Evolutionary conservation across 1,140 invertebrate species (phyloP).

Genomic region (Tribolium castaneum): DNA sequence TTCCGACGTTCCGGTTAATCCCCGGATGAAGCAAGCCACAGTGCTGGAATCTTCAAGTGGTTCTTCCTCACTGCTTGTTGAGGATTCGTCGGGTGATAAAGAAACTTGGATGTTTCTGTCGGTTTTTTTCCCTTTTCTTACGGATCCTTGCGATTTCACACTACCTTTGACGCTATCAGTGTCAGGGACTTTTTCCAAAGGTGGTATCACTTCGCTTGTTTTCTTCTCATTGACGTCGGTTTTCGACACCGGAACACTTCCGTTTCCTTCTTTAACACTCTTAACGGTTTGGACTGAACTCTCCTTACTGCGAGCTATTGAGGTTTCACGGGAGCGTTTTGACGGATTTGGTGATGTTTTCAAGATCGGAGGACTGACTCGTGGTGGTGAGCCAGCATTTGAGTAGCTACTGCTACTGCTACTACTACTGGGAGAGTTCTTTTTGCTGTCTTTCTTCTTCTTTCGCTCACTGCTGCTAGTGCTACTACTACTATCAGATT

Average conservation of each 20-base stretch:
- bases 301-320: not conserved
- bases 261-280: too few relatives aligned
- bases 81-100: not conserved
- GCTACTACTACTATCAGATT: not conserved
- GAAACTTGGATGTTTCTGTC: not conserved
- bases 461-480: not conserved
- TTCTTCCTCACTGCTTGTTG: not conserved
- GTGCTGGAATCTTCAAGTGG: not conserved
- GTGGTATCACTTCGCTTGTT: too few relatives aligned
- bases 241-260: not conserved
- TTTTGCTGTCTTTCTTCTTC: not conserved
- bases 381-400: not conserved
- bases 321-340: not conserved
- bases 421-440: not conserved
- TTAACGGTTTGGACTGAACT: not conserved
- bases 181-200: too few relatives aligned
- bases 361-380: too few relatives aligned
- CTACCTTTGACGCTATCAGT: not conserved
- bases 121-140: not conserved
- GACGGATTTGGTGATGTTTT: not conserved
- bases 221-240: too few relatives aligned
- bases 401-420: not conserved
- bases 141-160: not conserved
- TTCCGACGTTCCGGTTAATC: slow-evolving; percentile 1
- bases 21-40: not conserved